These are phyloP conservation scores for Eulithis testata DNA, from an alignment of 2,888 invertebrate genomes.

Conservation along the genomic window DNA sequence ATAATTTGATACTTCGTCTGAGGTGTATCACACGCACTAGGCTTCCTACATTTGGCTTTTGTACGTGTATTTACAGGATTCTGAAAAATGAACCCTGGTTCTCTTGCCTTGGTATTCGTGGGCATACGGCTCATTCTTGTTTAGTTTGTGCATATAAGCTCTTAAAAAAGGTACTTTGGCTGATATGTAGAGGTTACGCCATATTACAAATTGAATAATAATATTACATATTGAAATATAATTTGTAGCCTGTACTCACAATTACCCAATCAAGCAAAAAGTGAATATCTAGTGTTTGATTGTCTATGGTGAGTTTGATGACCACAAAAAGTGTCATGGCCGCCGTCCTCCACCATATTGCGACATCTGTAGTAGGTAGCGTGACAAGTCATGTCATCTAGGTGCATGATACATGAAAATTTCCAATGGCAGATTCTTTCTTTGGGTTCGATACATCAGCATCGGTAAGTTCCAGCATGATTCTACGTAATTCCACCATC, in stretches of 20 bases:
- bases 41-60: too few species aligned
- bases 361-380: conserved; percentile 77
- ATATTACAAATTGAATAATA: too few species aligned
- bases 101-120: too few species aligned
- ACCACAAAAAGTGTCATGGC: conserved; percentile 62
- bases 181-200: too few species aligned
- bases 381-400: conserved; percentile 89
- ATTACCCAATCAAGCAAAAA: not conserved
- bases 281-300: conserved; percentile 34
- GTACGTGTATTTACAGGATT: too few species aligned
- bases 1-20: too few species aligned
- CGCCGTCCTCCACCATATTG: conserved; percentile 69
- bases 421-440: conserved; percentile 94
- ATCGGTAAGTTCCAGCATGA: conserved; percentile 86
- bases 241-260: conserved; percentile 7
- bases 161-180: too few species aligned
- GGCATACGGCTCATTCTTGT: too few species aligned
- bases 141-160: too few species aligned
- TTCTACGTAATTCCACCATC: conserved; percentile 45
- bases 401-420: conserved; percentile 85
- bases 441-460: conserved; percentile 92
- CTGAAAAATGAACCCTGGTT: too few species aligned
- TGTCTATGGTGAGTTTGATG: conserved; percentile 8
- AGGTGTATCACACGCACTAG: too few species aligned
- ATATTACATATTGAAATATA: not conserved